phyloP scores from a whole-genome alignment of 2,797 vertebrate species.

The Monodelphis domestica region DNA sequence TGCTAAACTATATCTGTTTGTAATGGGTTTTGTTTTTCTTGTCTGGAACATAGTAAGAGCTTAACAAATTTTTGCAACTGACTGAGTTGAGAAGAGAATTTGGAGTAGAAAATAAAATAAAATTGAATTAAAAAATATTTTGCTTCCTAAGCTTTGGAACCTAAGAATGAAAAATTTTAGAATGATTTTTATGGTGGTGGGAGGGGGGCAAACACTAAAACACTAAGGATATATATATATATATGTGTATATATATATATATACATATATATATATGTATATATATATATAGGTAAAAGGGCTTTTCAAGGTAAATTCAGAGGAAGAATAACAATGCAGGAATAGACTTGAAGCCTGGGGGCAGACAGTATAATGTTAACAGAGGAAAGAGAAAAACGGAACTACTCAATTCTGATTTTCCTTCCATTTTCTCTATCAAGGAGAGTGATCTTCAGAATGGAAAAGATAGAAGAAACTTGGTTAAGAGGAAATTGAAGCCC shows the following conservation, averaged over 20 bases:
- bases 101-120: background rate
- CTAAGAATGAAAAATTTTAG: background rate
- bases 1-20: background rate
- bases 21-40: background rate
- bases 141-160: background rate
- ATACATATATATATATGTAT: too few relatives aligned
- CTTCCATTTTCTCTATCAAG: slow-evolving; percentile 55
- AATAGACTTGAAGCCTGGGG: background rate
- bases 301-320: slow-evolving; percentile 8
- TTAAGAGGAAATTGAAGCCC: slow-evolving; percentile 65
- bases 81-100: background rate
- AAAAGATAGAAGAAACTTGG: slow-evolving; percentile 54
- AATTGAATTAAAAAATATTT: background rate
- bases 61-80: too few relatives aligned
- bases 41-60: background rate
- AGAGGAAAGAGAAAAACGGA: slow-evolving; percentile 48
- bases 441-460: slow-evolving; percentile 58
- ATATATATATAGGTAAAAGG: too few relatives aligned
- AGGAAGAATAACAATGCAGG: slow-evolving; percentile 17
- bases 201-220: background rate
- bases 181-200: background rate
- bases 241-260: too few relatives aligned
- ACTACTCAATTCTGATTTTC: slow-evolving; percentile 39
- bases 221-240: too few relatives aligned
- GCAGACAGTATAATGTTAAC: slow-evolving; percentile 50